These are phyloP conservation scores for Lepidocolaptes lacrymiger DNA, from an alignment of 2,797 vertebrate species.

Conservation along the genomic window DNA sequence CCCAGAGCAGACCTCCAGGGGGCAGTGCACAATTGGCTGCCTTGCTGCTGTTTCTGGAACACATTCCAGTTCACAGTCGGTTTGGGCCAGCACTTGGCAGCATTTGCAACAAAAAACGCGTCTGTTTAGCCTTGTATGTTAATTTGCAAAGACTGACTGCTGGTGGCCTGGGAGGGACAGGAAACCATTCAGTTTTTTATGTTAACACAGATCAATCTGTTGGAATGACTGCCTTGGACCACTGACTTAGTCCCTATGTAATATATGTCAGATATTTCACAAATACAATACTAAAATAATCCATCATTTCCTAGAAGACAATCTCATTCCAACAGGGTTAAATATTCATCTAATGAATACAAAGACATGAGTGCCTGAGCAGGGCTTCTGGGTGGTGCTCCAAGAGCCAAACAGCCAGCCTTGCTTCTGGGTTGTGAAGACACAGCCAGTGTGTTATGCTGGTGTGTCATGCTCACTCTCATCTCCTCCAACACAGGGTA, in stretches of 20 bases:
- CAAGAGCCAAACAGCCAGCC: neutral
- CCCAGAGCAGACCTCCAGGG: neutral
- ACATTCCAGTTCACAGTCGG: neutral
- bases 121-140: neutral
- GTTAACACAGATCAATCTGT: neutral
- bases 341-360: neutral
- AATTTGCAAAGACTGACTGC: neutral
- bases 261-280: neutral
- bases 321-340: neutral
- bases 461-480: neutral
- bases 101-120: neutral
- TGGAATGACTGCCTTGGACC: neutral
- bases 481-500: neutral
- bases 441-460: neutral
- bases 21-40: neutral
- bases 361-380: neutral
- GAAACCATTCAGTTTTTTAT: neutral
- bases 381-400: neutral
- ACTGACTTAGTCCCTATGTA: neutral
- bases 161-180: neutral
- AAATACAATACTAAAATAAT: neutral
- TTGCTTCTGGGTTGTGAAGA: neutral
- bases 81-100: neutral
- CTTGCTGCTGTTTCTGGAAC: neutral
- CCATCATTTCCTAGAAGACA: neutral